phyloP scores from a whole-genome alignment of 2,888 invertebrate genomes.

The Melipona bicolor region DNA sequence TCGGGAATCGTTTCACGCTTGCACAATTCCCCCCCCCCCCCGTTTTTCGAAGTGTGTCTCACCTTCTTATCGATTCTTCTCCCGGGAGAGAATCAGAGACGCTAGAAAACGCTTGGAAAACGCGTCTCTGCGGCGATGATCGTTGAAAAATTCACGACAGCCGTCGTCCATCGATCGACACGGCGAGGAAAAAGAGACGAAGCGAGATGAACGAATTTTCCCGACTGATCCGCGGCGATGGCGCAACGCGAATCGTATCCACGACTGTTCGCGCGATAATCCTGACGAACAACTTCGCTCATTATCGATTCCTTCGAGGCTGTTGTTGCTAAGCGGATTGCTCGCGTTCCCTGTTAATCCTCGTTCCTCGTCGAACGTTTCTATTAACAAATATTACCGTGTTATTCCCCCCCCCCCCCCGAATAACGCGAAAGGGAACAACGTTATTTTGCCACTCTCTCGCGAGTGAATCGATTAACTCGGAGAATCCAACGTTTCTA shows the following conservation, averaged over 20 bases:
- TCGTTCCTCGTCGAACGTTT: slow-evolving; percentile 11
- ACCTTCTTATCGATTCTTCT: slow-evolving; percentile 6
- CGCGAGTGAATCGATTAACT: not conserved
- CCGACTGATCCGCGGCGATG: not conserved
- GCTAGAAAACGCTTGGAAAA: too few relatives aligned
- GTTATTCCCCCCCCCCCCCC: not conserved
- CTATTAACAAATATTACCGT: slow-evolving; percentile 13
- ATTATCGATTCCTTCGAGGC: slow-evolving; percentile 52
- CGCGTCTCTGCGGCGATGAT: not conserved
- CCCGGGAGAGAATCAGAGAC: not conserved
- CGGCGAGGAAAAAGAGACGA: not conserved
- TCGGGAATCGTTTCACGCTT: not conserved
- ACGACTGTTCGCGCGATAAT: slow-evolving; percentile 13
- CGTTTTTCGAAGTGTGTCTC: not conserved
- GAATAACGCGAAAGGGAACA: not conserved
- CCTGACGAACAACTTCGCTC: slow-evolving; percentile 36
- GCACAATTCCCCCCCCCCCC: not conserved
- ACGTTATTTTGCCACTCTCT: not conserved
- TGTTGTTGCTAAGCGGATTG: slow-evolving; percentile 54
- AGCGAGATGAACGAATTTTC: not conserved
- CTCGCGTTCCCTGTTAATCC: slow-evolving; percentile 32
- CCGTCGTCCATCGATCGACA: slow-evolving; percentile 2
- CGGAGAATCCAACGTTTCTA: not conserved
- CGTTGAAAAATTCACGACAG: slow-evolving; percentile 4
- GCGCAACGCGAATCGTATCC: slow-evolving; percentile 6